Evolutionary conservation across 2,113 vertebrate species (phyloP), one percentile per base, ranked within the genome.

Genomic region (Oxyura jamaicensis): DNA sequence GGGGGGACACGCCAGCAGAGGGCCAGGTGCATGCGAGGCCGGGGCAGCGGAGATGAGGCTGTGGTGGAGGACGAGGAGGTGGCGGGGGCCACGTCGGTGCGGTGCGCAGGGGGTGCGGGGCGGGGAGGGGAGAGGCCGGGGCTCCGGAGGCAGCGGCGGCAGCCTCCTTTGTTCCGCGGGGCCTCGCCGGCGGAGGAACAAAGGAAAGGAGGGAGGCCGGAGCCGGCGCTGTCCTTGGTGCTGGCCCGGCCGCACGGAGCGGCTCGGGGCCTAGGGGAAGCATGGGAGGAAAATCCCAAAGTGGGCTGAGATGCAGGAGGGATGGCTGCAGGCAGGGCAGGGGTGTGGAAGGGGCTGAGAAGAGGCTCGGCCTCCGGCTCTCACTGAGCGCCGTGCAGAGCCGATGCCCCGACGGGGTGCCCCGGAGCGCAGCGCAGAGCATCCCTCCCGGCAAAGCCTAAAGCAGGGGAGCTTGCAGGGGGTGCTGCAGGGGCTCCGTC

Each of bases 221-320:
- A 3, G 72, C 46, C 7, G 67, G 73, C 74, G 93, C 95, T 96
- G 88, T 95, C 95, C 95, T 33, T 95, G 95, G 95, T 96, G 93
- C 93, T 96, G 86, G 35, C n/a, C 58, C 58, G n/a, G 58, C 46
- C 46, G 46, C 46, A 48, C 58, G 12, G 20, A 13, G 22, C n/a
- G n/a, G 59, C 59, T 60, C 59, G 58, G 29, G 29, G 20, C 31
- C 22, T 13, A 6, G 29, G 44, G 20, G 10, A 44, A 21, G 10
- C 3, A 10, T 11, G 6, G 31, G 26, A 36, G 29, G 41, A 0
- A 6, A 21, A 48, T 48, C 46, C 20, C 46, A 48, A 22, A 48
- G 20, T 11, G 46, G 46, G 46, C 46, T 22, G 46, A 48, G 46
- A 48, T 48, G 46, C 21, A 48, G 46, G 21, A 48, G 46, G 46